Evolutionary conservation across 2,113 vertebrate genomes (phyloP), one percentile per base, ranked within the genome.

Genomic region (Fukomys damarensis): DNA sequence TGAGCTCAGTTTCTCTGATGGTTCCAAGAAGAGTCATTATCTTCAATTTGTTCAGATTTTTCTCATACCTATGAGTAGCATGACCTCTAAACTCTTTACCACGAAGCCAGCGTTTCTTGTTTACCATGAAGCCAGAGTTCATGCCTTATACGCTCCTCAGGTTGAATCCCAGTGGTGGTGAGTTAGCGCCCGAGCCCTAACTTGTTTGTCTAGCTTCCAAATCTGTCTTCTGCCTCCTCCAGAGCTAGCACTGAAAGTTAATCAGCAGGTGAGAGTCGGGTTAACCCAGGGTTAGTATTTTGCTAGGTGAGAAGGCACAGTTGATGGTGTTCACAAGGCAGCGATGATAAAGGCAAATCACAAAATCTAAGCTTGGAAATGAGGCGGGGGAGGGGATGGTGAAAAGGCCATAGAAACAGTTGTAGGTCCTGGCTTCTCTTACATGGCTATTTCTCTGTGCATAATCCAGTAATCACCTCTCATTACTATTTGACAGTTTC

Each of bases 21-120:
- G 63, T 81, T 91, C 77, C 43, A 83, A 63, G 81, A 84, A 92
- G 65, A 89, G n/a, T 68, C 49, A 4, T 74, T 80, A 86, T 49
- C 32, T 95, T 94, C 49, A n/a, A 74, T 56, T 85, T 72, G 30
- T 52, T 32, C 24, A 89, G 26, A 5, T 35, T 81, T 93, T 74
- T 49, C 49, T 82, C 35, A 1, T 38, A 56, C 30, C 63, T 22
- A 90, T 54, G 52, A 38, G 11, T 61, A 28, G 49, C 35, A 68
- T 56, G 24, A 63, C 65, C 35, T 95, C 46, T 30, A 35, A 74
- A 32, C 28, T 83, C n/a, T 87, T 63, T 59, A n/a, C 54, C n/a
- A 26, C 41, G 49, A 35, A 61, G 16, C 6, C 20, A 19, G 56
- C 46, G 30, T 74, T 79, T 56, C 56, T 77, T 61, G 10, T 68